These are phyloP conservation scores for Hapalemur alaotrensis DNA, from an alignment of 2,797 vertebrate species.

Conservation along the genomic window DNA sequence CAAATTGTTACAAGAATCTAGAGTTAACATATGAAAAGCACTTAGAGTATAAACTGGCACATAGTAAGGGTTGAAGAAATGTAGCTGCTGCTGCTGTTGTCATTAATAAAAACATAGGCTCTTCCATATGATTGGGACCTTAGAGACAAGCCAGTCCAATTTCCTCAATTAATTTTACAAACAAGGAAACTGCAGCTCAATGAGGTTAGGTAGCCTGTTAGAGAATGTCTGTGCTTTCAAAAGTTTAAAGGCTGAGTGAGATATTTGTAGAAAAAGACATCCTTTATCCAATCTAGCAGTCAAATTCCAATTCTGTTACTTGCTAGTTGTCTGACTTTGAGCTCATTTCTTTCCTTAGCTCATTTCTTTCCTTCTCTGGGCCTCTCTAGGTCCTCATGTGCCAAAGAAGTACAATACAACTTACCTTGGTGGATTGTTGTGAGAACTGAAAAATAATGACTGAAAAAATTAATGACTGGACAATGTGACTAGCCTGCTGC, in stretches of 20 bases:
- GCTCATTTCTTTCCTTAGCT: not conserved
- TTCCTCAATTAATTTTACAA: constrained; percentile 2
- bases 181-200: not conserved
- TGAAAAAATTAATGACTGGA: constrained; percentile 37
- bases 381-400: not conserved
- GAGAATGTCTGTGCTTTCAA: not conserved
- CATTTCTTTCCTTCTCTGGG: not conserved
- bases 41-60: not conserved
- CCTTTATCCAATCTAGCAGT: not conserved
- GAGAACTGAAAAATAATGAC: constrained; percentile 45
- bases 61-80: not conserved
- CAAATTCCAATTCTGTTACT: not conserved
- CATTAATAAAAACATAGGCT: not conserved
- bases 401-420: not conserved
- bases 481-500: not conserved
- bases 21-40: not conserved
- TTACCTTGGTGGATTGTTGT: not conserved
- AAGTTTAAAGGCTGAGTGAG: not conserved
- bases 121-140: not conserved
- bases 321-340: not conserved
- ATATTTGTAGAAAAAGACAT: not conserved
- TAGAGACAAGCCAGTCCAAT: not conserved
- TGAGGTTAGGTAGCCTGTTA: not conserved
- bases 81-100: not conserved
- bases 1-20: not conserved